Evolutionary conservation across 2,113 vertebrate genomes (phyloP).

Genomic region (Ailurus styani): DNA sequence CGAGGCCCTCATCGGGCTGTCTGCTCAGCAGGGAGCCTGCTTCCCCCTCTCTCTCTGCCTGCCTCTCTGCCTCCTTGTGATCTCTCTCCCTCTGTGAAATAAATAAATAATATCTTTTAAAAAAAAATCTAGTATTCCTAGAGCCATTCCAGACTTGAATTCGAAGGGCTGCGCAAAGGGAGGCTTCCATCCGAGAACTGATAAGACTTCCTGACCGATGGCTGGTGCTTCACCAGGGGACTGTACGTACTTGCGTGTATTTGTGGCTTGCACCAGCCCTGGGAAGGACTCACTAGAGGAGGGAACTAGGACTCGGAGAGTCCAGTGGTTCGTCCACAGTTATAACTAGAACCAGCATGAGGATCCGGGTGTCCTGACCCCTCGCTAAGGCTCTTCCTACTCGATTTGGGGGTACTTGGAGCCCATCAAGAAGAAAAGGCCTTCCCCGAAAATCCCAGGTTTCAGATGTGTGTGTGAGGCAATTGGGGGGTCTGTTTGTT

Average conservation of each 20-base stretch:
- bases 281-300: too few species aligned
- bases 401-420: background rate
- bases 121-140: background rate
- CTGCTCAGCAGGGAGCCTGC: too few species aligned
- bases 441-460: background rate
- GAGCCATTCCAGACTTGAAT: background rate
- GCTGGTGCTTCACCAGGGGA: background rate
- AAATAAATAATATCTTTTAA: too few species aligned
- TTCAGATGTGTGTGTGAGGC: background rate
- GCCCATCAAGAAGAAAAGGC: background rate
- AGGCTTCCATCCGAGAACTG: background rate
- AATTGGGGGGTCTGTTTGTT: background rate
- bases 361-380: background rate
- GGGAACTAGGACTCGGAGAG: background rate
- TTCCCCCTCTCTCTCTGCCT: too few species aligned
- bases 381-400: background rate
- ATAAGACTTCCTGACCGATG: background rate
- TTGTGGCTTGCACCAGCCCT: background rate
- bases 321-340: background rate
- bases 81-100: too few species aligned
- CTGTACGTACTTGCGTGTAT: too few species aligned
- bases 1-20: too few species aligned
- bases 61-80: too few species aligned
- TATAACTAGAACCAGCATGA: background rate
- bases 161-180: background rate